Base-by-base conservation (phyloP, 92 coral and sea anemone species). In the Pocillopora meandrina region DNA sequence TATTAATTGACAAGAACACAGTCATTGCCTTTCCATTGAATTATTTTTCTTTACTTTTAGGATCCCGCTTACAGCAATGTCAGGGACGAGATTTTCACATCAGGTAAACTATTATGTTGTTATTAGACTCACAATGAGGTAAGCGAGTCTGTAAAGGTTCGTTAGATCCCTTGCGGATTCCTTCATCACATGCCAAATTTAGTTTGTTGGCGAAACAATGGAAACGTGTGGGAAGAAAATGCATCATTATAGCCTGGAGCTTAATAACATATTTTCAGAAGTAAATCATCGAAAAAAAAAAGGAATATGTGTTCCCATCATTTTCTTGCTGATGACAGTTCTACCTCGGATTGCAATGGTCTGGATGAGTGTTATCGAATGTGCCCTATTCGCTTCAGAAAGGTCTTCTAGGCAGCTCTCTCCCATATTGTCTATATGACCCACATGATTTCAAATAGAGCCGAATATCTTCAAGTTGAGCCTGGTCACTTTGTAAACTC, bases 61-160 rank as follows among this genome's bases (percentile, higher is more conserved):
- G 86, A 83, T 83, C 86, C 86, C 56, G 86, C 86, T 55, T 83
- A 63, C 80, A 83, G 79, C 61, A 55, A 74, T 65, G 80, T 83
- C 64, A 83, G 74, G 49, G 72, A 74, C 61, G 80, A 83, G 64
- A 73, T 83, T 16, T 74, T 83, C 64, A 47, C 85, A 10, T 63
- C 86, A 83, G 86, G 86, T 83, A 58, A 13, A 17, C 20, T 52
- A 19, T 71, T 19, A 21, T 71, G 55, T 52, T 17, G 10, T 65
- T 9, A 26, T 21, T 49, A 13, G 4, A 1, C 2, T 19, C 33
- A 65, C 62, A 66, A 79, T 21, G 67, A 13, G 12, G 11, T 17
- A 21, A 65, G 1, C 58, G 74, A 79, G 52, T 23, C 16, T 13
- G 68, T 59, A 9, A 60, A 76, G 65, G 19, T n/a, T 61, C 12